A percentile compares a stretch with the other conserved stretches of the same genome.
These are phyloP conservation scores for Anthopleura xanthogrammica DNA, from an alignment of 92 coral and sea anemone species.

Conservation along the genomic window DNA sequence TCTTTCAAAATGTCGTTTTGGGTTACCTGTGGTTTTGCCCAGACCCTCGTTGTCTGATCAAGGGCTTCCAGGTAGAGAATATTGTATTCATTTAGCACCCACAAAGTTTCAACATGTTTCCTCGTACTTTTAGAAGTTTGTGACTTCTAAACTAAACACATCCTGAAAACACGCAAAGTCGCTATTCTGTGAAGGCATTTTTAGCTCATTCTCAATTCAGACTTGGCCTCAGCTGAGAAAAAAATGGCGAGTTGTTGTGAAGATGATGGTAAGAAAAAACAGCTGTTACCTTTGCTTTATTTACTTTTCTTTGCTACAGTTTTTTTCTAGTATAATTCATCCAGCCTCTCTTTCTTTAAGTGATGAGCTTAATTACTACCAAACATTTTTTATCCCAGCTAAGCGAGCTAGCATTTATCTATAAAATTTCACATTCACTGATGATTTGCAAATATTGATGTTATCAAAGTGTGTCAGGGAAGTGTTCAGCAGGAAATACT, in stretches of 20 bases:
- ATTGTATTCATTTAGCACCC: background rate
- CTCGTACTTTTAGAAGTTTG: conserved; percentile 20
- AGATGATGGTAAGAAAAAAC: conserved; percentile 13
- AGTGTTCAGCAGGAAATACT: background rate
- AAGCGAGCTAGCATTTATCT: background rate
- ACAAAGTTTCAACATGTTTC: conserved; percentile 7
- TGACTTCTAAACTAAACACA: background rate
- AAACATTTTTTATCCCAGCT: background rate
- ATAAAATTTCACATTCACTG: background rate
- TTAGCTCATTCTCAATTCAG: background rate
- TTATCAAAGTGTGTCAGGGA: background rate
- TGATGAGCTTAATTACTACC: background rate
- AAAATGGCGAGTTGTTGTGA: conserved; percentile 24
- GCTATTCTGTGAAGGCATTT: background rate
- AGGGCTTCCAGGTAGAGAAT: background rate
- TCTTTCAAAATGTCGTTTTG: background rate
- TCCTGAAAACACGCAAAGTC: background rate
- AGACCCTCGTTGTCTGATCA: background rate
- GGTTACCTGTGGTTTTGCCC: conserved; percentile 33
- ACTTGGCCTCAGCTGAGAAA: background rate
- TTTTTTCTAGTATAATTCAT: background rate
- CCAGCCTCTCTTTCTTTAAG: background rate
- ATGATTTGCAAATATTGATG: background rate
- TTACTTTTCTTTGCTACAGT: background rate
- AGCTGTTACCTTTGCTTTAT: conserved; percentile 8